Evolutionary conservation across 2,797 vertebrate genomes (phyloP).

Genomic region (Heliangelus exortis): DNA sequence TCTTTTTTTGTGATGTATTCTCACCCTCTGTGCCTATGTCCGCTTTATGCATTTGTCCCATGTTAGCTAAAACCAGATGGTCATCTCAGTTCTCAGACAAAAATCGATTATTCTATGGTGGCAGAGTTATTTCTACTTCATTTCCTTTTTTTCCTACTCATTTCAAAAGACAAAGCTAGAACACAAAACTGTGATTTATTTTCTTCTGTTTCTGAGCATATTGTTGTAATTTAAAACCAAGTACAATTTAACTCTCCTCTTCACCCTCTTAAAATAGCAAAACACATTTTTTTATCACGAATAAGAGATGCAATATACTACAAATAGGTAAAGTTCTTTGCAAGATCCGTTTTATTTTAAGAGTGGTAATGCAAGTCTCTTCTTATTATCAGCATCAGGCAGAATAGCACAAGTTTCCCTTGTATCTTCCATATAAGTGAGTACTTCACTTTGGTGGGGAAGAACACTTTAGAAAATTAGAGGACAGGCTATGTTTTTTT

Average conservation of each 20-base stretch:
- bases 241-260: not conserved
- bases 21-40: not conserved
- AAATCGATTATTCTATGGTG: not conserved
- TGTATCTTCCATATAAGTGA: accelerated
- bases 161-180: not conserved
- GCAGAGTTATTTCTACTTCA: not conserved
- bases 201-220: not conserved
- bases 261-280: not conserved
- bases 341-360: not conserved
- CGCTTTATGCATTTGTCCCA: not conserved
- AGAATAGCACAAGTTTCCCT: not conserved
- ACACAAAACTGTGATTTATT: not conserved
- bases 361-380: not conserved
- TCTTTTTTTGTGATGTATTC: not conserved
- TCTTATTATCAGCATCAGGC: not conserved
- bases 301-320: not conserved
- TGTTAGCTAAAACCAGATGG: constrained; percentile 17
- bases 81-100: not conserved
- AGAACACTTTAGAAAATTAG: not conserved
- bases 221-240: not conserved
- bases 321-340: not conserved
- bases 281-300: not conserved
- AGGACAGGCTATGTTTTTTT: not conserved
- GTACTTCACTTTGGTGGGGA: not conserved
- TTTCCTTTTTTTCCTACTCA: not conserved